These are phyloP conservation scores for Pandemis heparana DNA, from an alignment of 2,888 invertebrate species.

Conservation along the genomic window DNA sequence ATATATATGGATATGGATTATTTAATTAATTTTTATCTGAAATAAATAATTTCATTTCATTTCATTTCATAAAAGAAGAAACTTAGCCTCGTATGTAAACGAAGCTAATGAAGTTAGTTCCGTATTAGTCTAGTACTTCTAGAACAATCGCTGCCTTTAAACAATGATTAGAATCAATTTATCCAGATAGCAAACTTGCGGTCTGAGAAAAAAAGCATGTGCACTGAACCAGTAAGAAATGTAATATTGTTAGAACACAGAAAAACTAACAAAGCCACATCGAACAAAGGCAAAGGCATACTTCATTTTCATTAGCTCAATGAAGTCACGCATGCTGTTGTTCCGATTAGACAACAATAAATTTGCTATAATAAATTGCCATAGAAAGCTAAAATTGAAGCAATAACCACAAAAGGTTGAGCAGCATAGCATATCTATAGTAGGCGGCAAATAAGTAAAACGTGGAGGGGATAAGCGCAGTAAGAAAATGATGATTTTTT, in stretches of 20 bases:
- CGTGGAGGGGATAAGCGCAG: too few species aligned
- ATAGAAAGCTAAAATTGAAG: slow-evolving; percentile 18
- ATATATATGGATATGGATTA: too few species aligned
- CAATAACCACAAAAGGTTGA: not conserved
- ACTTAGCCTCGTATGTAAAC: too few species aligned
- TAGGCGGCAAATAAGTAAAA: too few species aligned
- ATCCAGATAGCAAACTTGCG: not conserved
- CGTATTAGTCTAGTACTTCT: too few species aligned
- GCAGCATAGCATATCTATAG: slow-evolving; percentile 2
- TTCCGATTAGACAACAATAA: not conserved
- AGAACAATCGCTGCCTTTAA: not conserved
- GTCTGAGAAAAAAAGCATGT: not conserved
- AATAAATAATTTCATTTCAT: too few species aligned
- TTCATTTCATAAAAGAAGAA: too few species aligned
- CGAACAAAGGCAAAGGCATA: not conserved
- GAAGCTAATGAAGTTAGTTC: too few species aligned
- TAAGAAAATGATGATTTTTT: too few species aligned
- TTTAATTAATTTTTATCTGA: too few species aligned
- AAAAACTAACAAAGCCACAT: slow-evolving; percentile 3
- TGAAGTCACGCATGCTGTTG: slow-evolving; percentile 6
- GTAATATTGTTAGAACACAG: not conserved
- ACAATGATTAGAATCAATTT: not conserved
- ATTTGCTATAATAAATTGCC: not conserved
- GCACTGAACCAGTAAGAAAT: not conserved
- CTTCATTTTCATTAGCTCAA: not conserved